Percentiles rank a stretch among this genome's conserved stretches.
Evolutionary conservation across 2,888 invertebrate genomes (phyloP).

Genomic region (Ectemnius continuus): DNA sequence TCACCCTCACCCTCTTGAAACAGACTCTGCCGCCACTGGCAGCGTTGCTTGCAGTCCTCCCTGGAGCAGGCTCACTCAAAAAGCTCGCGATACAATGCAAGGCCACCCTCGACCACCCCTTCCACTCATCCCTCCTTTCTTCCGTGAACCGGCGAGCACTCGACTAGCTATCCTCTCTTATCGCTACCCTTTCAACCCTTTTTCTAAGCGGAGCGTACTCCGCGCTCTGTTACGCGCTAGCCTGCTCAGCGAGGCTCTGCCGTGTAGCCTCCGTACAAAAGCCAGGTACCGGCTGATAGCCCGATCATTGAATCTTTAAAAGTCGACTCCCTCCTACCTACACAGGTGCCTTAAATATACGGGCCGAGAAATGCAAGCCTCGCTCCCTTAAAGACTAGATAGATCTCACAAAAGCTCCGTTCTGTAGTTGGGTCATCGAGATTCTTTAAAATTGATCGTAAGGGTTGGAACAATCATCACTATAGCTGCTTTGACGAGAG

Average conservation of each 20-base stretch:
- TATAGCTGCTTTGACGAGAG: too few relatives aligned
- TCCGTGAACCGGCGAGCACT: slow-evolving; percentile 47
- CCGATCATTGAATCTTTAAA: slow-evolving; percentile 60
- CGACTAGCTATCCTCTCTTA: slow-evolving; percentile 53
- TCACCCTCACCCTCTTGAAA: slow-evolving; percentile 47
- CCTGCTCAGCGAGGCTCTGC: slow-evolving; percentile 18
- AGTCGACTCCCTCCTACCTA: slow-evolving; percentile 36
- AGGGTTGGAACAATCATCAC: too few relatives aligned
- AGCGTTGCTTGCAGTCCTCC: slow-evolving; percentile 45
- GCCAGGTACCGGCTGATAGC: slow-evolving; percentile 49
- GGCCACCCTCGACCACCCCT: slow-evolving; percentile 38
- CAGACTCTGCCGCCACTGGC: slow-evolving; percentile 56
- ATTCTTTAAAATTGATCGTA: too few relatives aligned
- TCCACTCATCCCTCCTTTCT: slow-evolving; percentile 54
- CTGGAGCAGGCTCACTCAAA: slow-evolving; percentile 61
- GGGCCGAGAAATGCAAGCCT: too few relatives aligned
- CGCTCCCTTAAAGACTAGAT: too few relatives aligned
- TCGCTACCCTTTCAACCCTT: slow-evolving; percentile 62
- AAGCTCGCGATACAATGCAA: slow-evolving; percentile 70
- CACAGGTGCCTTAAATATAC: not conserved
- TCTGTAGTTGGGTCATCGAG: too few relatives aligned
- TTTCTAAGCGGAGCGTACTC: slow-evolving; percentile 38
- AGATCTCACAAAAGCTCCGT: too few relatives aligned
- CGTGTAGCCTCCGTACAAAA: slow-evolving; percentile 45
- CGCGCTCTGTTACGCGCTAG: slow-evolving; percentile 12